These are phyloP conservation scores for Philonicus albiceps DNA, from an alignment of 2,888 invertebrate species.

Conservation along the genomic window DNA sequence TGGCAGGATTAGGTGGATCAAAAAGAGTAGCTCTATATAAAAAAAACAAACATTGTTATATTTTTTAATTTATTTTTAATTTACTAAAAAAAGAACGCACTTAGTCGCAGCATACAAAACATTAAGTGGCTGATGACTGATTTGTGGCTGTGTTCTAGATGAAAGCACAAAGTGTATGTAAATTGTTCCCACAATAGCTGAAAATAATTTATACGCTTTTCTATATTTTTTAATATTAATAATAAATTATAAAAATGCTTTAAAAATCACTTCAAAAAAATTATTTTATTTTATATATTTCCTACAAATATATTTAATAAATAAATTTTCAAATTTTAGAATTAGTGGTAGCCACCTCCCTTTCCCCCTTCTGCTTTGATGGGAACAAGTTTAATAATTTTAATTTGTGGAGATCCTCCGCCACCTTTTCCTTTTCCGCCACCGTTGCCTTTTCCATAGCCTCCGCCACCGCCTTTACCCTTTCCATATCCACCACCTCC, in stretches of 20 bases:
- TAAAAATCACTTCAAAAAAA: background rate
- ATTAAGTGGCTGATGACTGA: constrained; percentile 57
- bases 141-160: constrained; percentile 57
- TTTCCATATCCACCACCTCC: background rate
- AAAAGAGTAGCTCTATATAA: constrained; percentile 58
- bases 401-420: background rate
- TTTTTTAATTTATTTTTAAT: background rate
- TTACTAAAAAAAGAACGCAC: constrained; percentile 52
- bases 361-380: background rate
- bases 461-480: background rate
- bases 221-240: background rate
- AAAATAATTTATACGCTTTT: background rate
- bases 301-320: background rate
- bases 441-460: background rate
- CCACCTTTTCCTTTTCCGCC: background rate
- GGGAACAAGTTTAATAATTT: background rate
- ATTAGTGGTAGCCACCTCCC: background rate
- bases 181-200: constrained; percentile 61
- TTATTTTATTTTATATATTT: background rate
- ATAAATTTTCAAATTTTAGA: background rate
- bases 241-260: background rate
- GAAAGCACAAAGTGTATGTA: constrained; percentile 61
- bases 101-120: constrained; percentile 62
- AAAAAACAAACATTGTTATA: background rate
- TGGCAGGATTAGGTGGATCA: constrained; percentile 61